These are phyloP conservation scores for Macrotis lagotis DNA, from an alignment of 2,113 vertebrate genomes.

Conservation along the genomic window DNA sequence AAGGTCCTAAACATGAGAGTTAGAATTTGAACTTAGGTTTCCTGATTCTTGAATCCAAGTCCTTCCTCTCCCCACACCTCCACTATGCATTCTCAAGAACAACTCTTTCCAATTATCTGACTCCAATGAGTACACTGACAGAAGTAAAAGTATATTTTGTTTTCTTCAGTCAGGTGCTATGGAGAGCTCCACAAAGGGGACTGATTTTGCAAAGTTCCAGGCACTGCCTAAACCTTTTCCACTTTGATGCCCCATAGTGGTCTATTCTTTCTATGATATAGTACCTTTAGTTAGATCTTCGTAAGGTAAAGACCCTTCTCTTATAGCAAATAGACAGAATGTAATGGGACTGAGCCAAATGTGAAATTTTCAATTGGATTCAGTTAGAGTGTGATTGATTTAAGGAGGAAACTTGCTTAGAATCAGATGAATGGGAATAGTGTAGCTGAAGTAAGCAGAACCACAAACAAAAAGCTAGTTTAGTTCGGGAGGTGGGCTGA, in stretches of 20 bases:
- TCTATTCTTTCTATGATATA: neutral
- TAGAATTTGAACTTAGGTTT: neutral
- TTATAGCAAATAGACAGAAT: neutral
- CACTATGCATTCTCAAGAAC: neutral
- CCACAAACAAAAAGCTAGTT: neutral
- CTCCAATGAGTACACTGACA: neutral
- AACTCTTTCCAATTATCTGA: neutral
- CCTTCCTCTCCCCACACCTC: no score
- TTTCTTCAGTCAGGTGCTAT: neutral
- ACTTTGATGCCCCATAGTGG: neutral
- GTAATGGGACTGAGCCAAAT: neutral
- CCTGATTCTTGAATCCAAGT: neutral
- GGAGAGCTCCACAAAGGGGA: neutral
- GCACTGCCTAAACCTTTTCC: neutral
- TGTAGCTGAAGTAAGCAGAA: neutral
- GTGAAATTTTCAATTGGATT: neutral
- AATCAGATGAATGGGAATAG: neutral
- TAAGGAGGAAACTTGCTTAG: neutral
- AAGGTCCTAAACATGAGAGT: neutral
- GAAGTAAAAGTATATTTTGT: neutral
- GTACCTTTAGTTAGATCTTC: neutral
- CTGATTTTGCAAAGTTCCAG: neutral
- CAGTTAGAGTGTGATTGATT: neutral
- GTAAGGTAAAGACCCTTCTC: neutral
- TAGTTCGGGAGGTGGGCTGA: neutral